These are phyloP conservation scores for pig (Sus scrofa) DNA, from an alignment of 2,113 vertebrate genomes.

Conservation along the genomic window T2T-Sscrofa CM000812.6:285213001-285213500, in stretches of 20 bases:
- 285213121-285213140: too few relatives aligned
- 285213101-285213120: rapidly evolving
- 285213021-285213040: not conserved
- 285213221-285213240: not conserved
- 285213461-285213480: conserved; percentile 39
- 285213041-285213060: not conserved
- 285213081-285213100: not conserved
- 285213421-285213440: not conserved
- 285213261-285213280: not conserved
- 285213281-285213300: conserved; percentile 69
- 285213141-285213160: rapidly evolving
- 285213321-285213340: conserved; percentile 61
- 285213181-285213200: not conserved
- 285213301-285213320: conserved; percentile 69
- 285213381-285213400: conserved; percentile 7
- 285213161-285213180: rapidly evolving
- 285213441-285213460: not conserved
- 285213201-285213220: not conserved
- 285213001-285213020: not conserved
- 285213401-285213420: not conserved
- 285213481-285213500: conserved; percentile 70
- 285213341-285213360: not conserved
- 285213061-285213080: not conserved
- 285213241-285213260: not conserved
- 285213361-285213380: conserved; percentile 66